Conservation (phyloP, 2,888 invertebrate species). For the Elysia crispata region DNA sequence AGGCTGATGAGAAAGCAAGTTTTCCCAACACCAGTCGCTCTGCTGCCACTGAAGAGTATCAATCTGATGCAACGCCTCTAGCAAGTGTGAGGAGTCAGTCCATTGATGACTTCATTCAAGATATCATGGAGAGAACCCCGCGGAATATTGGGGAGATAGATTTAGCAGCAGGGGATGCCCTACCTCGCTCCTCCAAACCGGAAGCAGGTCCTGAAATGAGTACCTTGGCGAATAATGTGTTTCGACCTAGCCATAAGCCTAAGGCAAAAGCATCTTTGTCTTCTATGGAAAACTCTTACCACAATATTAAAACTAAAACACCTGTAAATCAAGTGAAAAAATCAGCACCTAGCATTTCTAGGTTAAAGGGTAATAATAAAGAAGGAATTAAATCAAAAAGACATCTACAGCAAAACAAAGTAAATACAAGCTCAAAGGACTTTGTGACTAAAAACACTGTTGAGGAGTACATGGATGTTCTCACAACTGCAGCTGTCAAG, state of each 20-base stretch:
- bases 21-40: too few relatives aligned
- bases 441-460: conserved; percentile 60
- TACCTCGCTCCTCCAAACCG: neutral
- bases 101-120: conserved; percentile 45
- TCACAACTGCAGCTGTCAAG: conserved; percentile 70
- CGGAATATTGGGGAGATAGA: neutral
- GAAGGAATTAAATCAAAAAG: neutral
- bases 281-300: conserved; percentile 74
- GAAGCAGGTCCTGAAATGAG: conserved; percentile 41
- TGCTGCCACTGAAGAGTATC: too few relatives aligned
- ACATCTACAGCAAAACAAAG: neutral
- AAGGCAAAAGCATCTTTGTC: conserved; percentile 70
- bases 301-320: conserved; percentile 76
- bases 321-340: conserved; percentile 73
- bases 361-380: neutral
- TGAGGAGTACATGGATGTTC: conserved; percentile 69
- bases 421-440: neutral
- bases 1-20: conserved; percentile 35
- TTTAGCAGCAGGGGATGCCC: neutral
- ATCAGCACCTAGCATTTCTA: conserved; percentile 16
- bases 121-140: conserved; percentile 41
- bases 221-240: conserved; percentile 75
- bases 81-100: conserved; percentile 11
- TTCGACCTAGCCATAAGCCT: conserved; percentile 64
- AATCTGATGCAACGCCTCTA: neutral